Conservation (phyloP, 2,113 vertebrate genomes). For the Leucopternis melanops region DNA sequence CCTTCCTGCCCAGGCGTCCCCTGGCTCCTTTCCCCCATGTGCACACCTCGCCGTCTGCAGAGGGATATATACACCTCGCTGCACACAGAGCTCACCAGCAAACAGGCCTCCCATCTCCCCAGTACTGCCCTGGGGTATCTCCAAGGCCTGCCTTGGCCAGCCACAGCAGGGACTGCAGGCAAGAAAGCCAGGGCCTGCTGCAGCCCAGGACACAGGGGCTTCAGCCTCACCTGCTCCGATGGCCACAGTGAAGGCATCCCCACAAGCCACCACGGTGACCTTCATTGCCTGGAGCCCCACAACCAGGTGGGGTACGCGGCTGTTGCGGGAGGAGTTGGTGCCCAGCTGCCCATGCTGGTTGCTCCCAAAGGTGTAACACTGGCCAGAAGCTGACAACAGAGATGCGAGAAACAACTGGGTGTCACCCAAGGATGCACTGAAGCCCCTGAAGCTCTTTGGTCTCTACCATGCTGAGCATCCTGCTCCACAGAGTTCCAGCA, state of each 20-base stretch:
- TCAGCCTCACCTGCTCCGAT: conserved; percentile 83
- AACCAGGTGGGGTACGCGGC: conserved; percentile 83
- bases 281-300: conserved; percentile 76
- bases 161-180: background rate
- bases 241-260: conserved; percentile 93
- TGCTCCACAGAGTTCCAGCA: background rate
- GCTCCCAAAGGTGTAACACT: conserved; percentile 94
- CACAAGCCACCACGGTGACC: conserved; percentile 86
- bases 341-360: conserved; percentile 96
- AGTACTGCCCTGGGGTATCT: background rate
- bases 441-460: background rate
- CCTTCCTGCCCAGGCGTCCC: conserved; percentile 90
- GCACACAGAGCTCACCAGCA: background rate
- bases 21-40: conserved; percentile 98
- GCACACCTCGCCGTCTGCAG: conserved; percentile 88
- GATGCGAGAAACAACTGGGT: background rate
- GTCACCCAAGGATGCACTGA: background rate
- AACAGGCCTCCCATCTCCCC: background rate
- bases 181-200: background rate
- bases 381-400: conserved; percentile 77
- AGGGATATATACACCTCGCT: background rate
- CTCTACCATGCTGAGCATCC: background rate
- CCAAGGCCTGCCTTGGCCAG: background rate
- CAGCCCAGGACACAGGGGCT: background rate
- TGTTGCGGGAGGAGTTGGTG: conserved; percentile 77